Conservation (phyloP, 1,140 invertebrate species). For the Brachionus angularis region DNA sequence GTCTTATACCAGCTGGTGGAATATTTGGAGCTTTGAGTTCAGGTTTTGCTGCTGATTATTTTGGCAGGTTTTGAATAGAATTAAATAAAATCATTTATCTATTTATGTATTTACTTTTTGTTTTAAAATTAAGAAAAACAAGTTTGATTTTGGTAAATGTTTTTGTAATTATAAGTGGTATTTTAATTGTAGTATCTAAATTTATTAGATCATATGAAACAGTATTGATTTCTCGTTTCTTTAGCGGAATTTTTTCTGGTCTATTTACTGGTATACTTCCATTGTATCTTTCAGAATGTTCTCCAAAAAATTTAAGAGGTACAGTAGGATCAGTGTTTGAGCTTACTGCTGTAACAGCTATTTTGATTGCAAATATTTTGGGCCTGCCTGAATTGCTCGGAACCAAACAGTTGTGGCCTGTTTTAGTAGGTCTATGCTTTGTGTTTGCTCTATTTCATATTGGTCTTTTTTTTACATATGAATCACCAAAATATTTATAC, state of each 20-base stretch:
- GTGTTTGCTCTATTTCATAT: slow-evolving; percentile 84
- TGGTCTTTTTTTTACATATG: slow-evolving; percentile 82
- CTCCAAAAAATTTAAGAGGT: slow-evolving; percentile 72
- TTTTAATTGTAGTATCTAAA: slow-evolving; percentile 89
- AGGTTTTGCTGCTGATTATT: slow-evolving; percentile 69
- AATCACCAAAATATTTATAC: slow-evolving; percentile 82
- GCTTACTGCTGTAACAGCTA: slow-evolving; percentile 78
- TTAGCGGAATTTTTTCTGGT: slow-evolving; percentile 30
- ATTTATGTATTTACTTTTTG: no score
- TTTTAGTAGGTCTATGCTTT: slow-evolving; percentile 69
- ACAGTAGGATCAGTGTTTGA: slow-evolving; percentile 83
- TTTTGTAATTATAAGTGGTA: slow-evolving; percentile 82
- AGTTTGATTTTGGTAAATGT: slow-evolving; percentile 90
- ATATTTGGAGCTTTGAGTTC: slow-evolving; percentile 80
- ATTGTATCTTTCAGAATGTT: slow-evolving; percentile 81
- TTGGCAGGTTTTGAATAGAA: slow-evolving; percentile 70
- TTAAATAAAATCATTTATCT: no score
- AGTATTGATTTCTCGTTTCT: slow-evolving; percentile 75
- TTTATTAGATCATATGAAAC: slow-evolving; percentile 86
- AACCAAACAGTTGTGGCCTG: slow-evolving; percentile 82
- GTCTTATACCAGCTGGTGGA: slow-evolving; percentile 83
- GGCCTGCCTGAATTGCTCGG: slow-evolving; percentile 57
- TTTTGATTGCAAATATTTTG: slow-evolving; percentile 67
- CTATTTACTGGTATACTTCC: slow-evolving; percentile 67
- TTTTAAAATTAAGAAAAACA: slow-evolving; percentile 78